Evolutionary conservation across 2,888 invertebrate species (phyloP), one percentile per base, ranked within the genome.

Genomic region (Erynnis tages): DNA sequence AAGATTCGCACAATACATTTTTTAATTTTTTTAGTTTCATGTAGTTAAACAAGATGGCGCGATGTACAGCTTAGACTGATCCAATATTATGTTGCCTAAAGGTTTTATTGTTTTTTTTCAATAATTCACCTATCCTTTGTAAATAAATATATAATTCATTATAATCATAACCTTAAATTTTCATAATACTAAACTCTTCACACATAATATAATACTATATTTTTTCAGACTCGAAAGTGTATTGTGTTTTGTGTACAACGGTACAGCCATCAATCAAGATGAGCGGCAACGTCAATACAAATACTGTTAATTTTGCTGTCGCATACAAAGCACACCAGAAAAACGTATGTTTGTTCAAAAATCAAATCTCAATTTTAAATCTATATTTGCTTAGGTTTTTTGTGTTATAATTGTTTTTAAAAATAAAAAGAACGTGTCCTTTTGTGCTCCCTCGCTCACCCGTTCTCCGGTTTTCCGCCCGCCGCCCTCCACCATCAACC

Each of bases 381-480:
- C 5, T 2, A n/a, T 17, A 3, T 17, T 17, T 35, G n/a, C 5
- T 16, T n/a, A 4, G 2, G 17, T 5, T 10, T 14, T 19, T 35
- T 7, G 7, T 38, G 13, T 35, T 27, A 44, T 47, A 44, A 52
- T 43, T 46, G 23, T 45, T 44, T 23, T 41, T 58, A 54, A 60
- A 62, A 65, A 62, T 64, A 69, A 70, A 69, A 65, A 67, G 69
- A 66, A 63, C 62, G 68, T 72, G 73, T 72, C 67, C 69, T 74
- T 74, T 76, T 67, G 71, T 71, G 67, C 73, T 81, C 79, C 79
- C 80, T 77, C 78, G 73, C 67, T 74, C 70, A 73, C 76, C 79
- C 82, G 70, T 77, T 85, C 86, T 85, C 82, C 80, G 79, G 77
- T 82, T 80, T 82, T 82, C 82, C 83, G 79, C 79, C 82, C 76